Evolutionary conservation across 2,888 invertebrate genomes (phyloP).

Genomic region (Catocala nupta): DNA sequence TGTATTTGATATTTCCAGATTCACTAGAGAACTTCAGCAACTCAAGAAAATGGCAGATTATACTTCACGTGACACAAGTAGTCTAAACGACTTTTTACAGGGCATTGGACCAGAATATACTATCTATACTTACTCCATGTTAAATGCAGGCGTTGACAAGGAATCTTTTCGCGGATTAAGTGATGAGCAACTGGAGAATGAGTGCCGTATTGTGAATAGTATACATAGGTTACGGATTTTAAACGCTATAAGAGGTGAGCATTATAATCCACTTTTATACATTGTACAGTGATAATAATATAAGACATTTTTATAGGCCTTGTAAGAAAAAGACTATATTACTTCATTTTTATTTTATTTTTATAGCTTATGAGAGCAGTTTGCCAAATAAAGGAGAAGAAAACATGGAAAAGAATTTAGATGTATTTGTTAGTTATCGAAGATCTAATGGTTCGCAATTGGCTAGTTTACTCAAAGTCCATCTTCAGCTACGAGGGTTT

Average conservation of each 20-base stretch:
- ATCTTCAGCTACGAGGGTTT: constrained; percentile 97
- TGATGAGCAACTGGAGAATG: constrained; percentile 96
- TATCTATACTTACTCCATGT: constrained; percentile 98
- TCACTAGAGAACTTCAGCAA: constrained; percentile 96
- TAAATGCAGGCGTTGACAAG: constrained; percentile 98
- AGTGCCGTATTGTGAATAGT: constrained; percentile 97
- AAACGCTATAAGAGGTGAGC: constrained; percentile 92
- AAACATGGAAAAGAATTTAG: constrained; percentile 95
- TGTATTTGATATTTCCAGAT: constrained; percentile 82
- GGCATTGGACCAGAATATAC: constrained; percentile 95
- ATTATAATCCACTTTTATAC: neutral
- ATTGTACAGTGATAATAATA: neutral
- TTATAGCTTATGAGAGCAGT: constrained; percentile 89
- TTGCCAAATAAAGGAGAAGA: constrained; percentile 91
- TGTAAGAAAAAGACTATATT: no score
- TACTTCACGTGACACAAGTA: constrained; percentile 96
- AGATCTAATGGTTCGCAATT: constrained; percentile 98
- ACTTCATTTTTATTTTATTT: neutral
- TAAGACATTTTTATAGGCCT: neutral
- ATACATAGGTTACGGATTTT: constrained; percentile 97
- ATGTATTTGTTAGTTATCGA: constrained; percentile 99
- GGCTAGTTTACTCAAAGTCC: constrained; percentile 98
- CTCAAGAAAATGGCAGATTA: constrained; percentile 99
- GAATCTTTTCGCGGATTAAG: constrained; percentile 94
- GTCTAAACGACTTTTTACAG: constrained; percentile 94